Conservation (phyloP, 1,140 invertebrate genomes). For the Babylonia areolata region DNA sequence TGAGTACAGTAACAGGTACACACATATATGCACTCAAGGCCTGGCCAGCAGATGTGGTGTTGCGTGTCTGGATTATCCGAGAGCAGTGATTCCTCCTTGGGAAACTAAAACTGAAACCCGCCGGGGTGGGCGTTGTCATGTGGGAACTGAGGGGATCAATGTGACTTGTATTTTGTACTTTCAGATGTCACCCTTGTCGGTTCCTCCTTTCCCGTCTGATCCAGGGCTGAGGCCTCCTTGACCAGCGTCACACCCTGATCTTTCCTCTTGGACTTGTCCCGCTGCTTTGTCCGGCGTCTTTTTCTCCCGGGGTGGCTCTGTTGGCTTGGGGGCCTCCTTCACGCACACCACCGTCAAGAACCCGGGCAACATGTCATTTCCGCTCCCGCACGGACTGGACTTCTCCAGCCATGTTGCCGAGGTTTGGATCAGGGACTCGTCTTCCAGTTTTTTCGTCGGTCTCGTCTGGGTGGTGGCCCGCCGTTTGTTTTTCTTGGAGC, state of each 20-base stretch:
- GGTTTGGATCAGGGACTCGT: background rate
- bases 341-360: background rate
- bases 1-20: too few relatives aligned
- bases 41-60: too few relatives aligned
- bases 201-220: background rate
- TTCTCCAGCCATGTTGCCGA: background rate
- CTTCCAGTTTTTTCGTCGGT: background rate
- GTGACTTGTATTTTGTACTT: too few relatives aligned
- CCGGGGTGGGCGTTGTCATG: too few relatives aligned
- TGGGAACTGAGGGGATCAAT: too few relatives aligned
- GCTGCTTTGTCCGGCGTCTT: background rate
- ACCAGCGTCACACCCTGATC: background rate
- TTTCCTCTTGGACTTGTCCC: too few relatives aligned
- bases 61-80: too few relatives aligned
- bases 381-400: background rate
- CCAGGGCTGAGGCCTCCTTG: background rate
- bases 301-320: background rate
- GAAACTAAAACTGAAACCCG: too few relatives aligned
- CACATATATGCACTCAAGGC: too few relatives aligned
- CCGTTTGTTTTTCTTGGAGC: background rate
- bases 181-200: background rate
- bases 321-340: background rate
- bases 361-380: background rate
- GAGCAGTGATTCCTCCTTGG: too few relatives aligned
- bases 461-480: background rate